A percentile compares a stretch with the other conserved stretches of the same genome.
Conservation (phyloP, 2,113 vertebrate species). For the Oreotrochilus melanogaster region DNA sequence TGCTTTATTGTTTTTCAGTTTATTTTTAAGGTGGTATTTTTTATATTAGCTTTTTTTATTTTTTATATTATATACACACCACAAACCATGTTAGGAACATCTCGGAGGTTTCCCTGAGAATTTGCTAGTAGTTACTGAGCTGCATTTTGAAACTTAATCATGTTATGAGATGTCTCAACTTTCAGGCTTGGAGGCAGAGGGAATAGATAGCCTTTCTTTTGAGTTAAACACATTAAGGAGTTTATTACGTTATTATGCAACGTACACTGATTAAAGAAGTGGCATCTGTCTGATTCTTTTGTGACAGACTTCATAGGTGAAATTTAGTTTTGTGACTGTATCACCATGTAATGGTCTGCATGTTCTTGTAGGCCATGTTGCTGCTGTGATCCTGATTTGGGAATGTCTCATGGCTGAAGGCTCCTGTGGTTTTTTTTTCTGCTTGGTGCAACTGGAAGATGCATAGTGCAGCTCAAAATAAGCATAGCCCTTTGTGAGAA, state of each 20-base stretch:
- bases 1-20: neutral
- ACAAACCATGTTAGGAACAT: neutral
- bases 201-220: neutral
- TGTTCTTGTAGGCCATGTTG: neutral
- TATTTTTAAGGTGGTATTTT: neutral
- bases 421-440: neutral
- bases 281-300: neutral
- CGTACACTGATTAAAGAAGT: neutral
- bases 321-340: neutral
- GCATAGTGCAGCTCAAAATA: neutral
- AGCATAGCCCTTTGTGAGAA: neutral
- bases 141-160: neutral
- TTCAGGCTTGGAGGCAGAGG: neutral
- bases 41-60: neutral
- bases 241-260: neutral
- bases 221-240: neutral
- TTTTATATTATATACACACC: neutral
- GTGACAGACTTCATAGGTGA: neutral
- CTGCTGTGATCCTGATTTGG: neutral
- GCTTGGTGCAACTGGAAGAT: neutral
- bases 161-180: neutral
- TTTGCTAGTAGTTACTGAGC: neutral
- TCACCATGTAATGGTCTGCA: neutral
- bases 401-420: neutral
- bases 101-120: neutral